phyloP scores from a whole-genome alignment of 2,888 invertebrate species.

The Melieria picta region DNA sequence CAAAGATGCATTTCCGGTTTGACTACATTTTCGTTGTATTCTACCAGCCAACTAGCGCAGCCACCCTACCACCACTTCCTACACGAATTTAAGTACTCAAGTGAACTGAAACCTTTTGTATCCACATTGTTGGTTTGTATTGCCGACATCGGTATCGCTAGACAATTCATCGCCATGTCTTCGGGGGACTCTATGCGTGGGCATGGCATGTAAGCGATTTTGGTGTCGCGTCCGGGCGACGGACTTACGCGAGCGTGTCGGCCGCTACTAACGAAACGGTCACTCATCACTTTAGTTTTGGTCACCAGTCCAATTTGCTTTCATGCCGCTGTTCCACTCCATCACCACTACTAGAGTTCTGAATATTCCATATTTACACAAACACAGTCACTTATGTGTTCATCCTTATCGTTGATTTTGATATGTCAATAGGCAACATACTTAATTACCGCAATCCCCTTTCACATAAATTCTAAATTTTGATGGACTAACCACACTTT shows the following conservation, averaged over 20 bases:
- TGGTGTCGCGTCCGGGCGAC: conserved; percentile 63
- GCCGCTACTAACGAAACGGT: conserved; percentile 53
- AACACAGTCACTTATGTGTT: no score
- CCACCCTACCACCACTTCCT: neutral
- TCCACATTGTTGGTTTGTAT: conserved; percentile 61
- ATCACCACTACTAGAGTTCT: neutral
- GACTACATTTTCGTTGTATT: no score
- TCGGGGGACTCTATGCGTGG: conserved; percentile 64
- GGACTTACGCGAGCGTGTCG: conserved; percentile 65
- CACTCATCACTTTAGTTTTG: conserved; percentile 50
- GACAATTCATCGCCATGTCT: conserved; percentile 56
- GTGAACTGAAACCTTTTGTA: conserved; percentile 47
- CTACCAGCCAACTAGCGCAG: no score
- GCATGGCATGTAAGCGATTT: conserved; percentile 65
- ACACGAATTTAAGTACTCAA: neutral
- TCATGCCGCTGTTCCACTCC: neutral
- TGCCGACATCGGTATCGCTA: conserved; percentile 66
- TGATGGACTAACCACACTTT: no score
- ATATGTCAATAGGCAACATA: no score
- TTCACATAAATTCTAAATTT: no score
- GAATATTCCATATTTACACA: no score
- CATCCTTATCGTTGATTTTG: no score
- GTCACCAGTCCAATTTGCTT: neutral
- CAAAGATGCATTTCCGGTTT: no score
- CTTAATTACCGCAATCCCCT: no score